These are phyloP conservation scores for Halcyon badia DNA, from an alignment of 2,797 vertebrate genomes.

Conservation along the genomic window DNA sequence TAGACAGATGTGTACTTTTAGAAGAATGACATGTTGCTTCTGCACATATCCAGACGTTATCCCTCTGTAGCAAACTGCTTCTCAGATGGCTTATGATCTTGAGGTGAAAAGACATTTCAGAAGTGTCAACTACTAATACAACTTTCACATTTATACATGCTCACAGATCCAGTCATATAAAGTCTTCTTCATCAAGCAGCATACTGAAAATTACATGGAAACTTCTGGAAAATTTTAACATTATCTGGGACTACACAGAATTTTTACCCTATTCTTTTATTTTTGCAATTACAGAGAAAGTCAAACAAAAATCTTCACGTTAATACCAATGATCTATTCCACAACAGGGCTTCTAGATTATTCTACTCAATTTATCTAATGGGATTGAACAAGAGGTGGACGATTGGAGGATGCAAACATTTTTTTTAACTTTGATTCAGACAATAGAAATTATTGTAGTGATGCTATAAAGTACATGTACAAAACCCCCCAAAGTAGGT, in stretches of 20 bases:
- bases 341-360: not conserved
- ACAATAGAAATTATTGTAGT: not conserved
- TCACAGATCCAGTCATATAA: not conserved
- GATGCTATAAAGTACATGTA: not conserved
- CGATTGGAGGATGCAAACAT: not conserved
- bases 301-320: not conserved
- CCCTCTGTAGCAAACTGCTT: not conserved
- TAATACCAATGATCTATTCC: not conserved
- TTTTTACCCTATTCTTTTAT: not conserved
- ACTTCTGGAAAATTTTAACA: not conserved
- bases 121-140: not conserved
- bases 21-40: not conserved
- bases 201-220: not conserved
- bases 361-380: not conserved
- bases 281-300: not conserved
- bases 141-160: not conserved
- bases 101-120: not conserved
- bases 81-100: not conserved
- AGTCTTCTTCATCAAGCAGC: not conserved
- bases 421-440: not conserved
- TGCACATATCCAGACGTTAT: not conserved
- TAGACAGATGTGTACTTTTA: not conserved
- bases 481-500: not conserved
- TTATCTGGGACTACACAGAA: not conserved
- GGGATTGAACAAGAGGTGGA: not conserved